Conservation (phyloP, 2,888 invertebrate species). For the Lacanobia oleracea region DNA sequence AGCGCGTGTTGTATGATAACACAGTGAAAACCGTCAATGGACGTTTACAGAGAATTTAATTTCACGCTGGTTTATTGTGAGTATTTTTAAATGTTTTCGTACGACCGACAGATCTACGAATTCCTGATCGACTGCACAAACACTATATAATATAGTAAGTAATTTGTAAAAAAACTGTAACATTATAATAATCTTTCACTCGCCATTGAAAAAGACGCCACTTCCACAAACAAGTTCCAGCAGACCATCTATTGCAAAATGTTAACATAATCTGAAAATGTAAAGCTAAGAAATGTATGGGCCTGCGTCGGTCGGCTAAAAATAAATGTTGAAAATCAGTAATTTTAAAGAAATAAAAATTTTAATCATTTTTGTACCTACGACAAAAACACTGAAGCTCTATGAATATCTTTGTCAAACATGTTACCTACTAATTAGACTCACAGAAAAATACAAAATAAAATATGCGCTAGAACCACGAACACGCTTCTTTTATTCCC, state of each 20-base stretch:
- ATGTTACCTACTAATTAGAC: neutral
- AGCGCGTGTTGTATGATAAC: conserved; percentile 28
- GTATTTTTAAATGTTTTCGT: neutral
- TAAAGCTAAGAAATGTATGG: no score
- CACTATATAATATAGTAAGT: neutral
- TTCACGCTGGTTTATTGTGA: conserved; percentile 3
- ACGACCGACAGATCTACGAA: neutral
- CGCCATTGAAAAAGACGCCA: no score
- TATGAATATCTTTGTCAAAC: neutral
- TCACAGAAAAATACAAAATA: neutral
- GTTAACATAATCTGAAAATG: no score
- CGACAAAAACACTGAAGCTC: neutral
- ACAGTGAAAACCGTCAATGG: conserved; percentile 27
- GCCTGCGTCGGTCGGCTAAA: neutral
- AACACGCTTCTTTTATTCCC: neutral
- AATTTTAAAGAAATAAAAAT: no score
- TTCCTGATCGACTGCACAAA: neutral
- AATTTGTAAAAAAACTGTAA: neutral
- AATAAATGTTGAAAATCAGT: neutral
- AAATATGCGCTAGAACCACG: neutral
- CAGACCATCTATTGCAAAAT: no score
- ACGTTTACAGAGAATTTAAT: conserved; percentile 13
- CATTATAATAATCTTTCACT: no score
- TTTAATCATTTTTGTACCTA: neutral
- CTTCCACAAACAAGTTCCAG: no score